Evolutionary conservation across 2,113 vertebrate genomes (phyloP).

Genomic region (Hyperopisus bebe): DNA sequence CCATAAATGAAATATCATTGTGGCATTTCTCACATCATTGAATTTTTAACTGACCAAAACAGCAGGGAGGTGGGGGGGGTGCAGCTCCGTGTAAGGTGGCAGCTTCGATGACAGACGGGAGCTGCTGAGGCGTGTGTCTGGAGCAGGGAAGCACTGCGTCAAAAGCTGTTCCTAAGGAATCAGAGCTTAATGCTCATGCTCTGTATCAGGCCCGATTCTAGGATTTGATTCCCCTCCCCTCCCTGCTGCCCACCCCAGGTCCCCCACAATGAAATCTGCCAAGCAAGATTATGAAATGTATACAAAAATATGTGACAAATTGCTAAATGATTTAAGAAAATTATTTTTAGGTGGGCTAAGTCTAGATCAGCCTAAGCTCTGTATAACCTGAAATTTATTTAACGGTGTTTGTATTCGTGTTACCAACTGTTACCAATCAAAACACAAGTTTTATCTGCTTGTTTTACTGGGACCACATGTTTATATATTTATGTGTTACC

Average conservation of each 20-base stretch:
- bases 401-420: not conserved
- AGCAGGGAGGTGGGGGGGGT: not conserved
- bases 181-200: not conserved
- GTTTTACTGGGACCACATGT: not conserved
- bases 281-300: not conserved
- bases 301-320: not conserved
- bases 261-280: not conserved
- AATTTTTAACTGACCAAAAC: not conserved
- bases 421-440: not conserved
- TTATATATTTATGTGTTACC: not conserved
- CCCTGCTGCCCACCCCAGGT: not conserved
- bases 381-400: not conserved
- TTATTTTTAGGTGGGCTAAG: not conserved
- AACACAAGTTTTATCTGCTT: not conserved
- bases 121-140: not conserved
- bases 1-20: not conserved
- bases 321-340: not conserved
- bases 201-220: not conserved
- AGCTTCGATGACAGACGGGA: not conserved
- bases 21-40: not conserved
- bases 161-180: not conserved
- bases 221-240: not conserved
- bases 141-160: not conserved
- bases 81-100: not conserved
- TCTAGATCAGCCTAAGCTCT: not conserved